phyloP scores from a whole-genome alignment of 2,113 vertebrate species.

The Nesogale talazaci region DNA sequence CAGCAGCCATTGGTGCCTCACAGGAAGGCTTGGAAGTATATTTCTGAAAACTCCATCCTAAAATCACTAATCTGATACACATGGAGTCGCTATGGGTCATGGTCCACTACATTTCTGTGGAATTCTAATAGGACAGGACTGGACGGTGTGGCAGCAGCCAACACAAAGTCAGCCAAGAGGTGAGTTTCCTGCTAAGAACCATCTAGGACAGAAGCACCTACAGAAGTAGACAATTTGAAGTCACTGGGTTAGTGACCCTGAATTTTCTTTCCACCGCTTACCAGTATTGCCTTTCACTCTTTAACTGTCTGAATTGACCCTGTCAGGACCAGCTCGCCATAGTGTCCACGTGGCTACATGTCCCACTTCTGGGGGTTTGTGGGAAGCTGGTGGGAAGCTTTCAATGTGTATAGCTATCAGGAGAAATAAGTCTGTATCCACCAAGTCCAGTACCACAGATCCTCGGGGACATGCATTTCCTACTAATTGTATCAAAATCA shows the following conservation, averaged over 20 bases:
- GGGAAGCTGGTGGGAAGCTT: too few species aligned
- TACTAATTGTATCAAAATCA: too few species aligned
- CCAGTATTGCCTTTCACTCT: neutral
- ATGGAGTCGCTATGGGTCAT: neutral
- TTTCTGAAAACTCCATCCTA: neutral
- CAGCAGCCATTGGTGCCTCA: neutral
- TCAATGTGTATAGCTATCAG: neutral
- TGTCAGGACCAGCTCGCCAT: neutral
- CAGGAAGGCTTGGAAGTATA: neutral
- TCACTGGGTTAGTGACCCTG: neutral
- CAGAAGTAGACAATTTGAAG: conserved; percentile 1
- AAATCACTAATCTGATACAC: neutral
- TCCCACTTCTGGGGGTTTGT: neutral
- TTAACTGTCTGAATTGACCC: conserved; percentile 30
- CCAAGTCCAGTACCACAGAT: too few species aligned
- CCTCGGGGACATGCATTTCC: too few species aligned
- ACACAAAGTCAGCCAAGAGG: neutral
- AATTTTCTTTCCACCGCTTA: conserved; percentile 14
- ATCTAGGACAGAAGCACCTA: neutral
- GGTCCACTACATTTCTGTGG: neutral
- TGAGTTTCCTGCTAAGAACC: neutral
- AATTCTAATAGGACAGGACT: neutral
- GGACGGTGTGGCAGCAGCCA: neutral
- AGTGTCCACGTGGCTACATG: neutral
- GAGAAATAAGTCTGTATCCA: too few species aligned